Evolutionary conservation across 2,113 vertebrate genomes (phyloP), one percentile per base, ranked within the genome.

Genomic region (Oncorhynchus mykiss): DNA sequence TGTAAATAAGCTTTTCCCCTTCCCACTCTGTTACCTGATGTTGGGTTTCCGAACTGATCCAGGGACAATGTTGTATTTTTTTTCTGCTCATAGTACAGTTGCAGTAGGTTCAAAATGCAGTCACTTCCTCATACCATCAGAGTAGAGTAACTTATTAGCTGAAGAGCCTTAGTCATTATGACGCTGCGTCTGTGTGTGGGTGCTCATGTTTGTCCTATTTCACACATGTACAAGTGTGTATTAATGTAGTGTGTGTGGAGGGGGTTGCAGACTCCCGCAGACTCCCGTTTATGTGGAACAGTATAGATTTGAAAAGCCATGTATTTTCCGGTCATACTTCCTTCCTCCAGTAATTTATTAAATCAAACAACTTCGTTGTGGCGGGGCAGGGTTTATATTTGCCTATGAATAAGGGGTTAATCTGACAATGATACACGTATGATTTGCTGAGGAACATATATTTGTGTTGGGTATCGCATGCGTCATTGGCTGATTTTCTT

Each of bases 101-200:
- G 67, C 48, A 20, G 77, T 18, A 14, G 51, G 54, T 49, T 18
- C 3, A 16, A 2, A 69, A 29, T 39, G 34, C 45, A 39, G 6
- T 72, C 76, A 72, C 70, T 88, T 87, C 77, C 72, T 84, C 65
- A n/a, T 82, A 77, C 54, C 57, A 24, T 57, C 6, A 62, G n/a
- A 70, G 25, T 3, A 14, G 25, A 14, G 13, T 82, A 84, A 87
- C 82, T 76, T 73, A 62, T 60, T 39, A 69, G 48, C 51, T 14
- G 25, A 65, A 29, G 16, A 31, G 73, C 22, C 83, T 51, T 65
- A 73, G 83, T 81, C 80, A 81, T 0, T 59, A 59, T 85, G 86
- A 84, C 81, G 45, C 66, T 2, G 67, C 1, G 7, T 25, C 22
- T 60, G 57, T 18, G 5, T 48, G 31, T 27, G 4, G 7, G 1